phyloP scores from a whole-genome alignment of 2,797 vertebrate species.

The Fratercula arctica region DNA sequence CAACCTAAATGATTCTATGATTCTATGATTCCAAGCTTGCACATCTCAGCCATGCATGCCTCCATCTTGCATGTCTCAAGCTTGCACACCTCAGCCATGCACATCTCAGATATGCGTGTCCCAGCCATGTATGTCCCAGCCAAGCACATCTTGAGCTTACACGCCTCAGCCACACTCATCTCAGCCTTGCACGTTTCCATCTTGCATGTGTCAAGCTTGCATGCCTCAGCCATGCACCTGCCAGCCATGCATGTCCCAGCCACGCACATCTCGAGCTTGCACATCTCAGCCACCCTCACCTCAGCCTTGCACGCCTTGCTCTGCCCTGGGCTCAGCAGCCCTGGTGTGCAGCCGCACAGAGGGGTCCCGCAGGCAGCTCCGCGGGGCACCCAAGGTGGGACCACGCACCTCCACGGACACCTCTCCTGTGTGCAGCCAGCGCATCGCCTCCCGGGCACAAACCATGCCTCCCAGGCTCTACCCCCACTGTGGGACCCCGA shows the following conservation, averaged over 20 bases:
- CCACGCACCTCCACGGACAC: neutral
- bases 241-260: neutral
- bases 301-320: neutral
- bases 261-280: neutral
- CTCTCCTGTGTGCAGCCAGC: neutral
- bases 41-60: neutral
- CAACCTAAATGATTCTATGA: too few species aligned
- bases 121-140: neutral
- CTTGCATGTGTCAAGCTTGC: too few species aligned
- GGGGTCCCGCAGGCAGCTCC: neutral
- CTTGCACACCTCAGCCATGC: too few species aligned
- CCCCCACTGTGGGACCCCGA: neutral
- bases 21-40: too few species aligned
- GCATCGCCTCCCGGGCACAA: accelerated
- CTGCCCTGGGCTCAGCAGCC: neutral
- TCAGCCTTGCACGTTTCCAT: neutral
- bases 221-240: neutral
- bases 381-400: neutral
- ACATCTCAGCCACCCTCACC: neutral
- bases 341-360: accelerated
- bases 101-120: accelerated
- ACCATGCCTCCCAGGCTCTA: neutral
- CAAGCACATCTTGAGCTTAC: neutral
- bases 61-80: too few species aligned
- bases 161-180: neutral